Conservation (phyloP, 2,113 vertebrate species). For the Reinhardtius hippoglossoides region DNA sequence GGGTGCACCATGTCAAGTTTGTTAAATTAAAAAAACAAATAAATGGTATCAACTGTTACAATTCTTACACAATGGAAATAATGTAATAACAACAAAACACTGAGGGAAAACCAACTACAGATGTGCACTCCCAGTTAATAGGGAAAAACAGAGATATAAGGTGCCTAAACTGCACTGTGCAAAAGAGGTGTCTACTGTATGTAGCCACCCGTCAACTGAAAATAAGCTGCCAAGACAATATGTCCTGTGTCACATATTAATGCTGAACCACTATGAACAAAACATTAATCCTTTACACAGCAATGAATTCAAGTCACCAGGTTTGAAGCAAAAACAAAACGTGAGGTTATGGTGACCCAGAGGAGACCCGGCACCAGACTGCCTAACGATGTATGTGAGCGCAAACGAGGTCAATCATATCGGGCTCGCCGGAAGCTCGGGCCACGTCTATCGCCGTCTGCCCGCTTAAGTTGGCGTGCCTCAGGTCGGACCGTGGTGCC, state of each 20-base stretch:
- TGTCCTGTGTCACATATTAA: conserved; percentile 68
- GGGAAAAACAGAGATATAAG: conserved; percentile 64
- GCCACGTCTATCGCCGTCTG: conserved; percentile 86
- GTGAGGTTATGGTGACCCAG: conserved; percentile 23
- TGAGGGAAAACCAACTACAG: conserved; percentile 77
- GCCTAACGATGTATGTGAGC: conserved; percentile 69
- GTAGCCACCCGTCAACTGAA: conserved; percentile 73
- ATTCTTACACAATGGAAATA: conserved; percentile 70
- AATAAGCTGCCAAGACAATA: conserved; percentile 78
- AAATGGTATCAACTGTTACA: conserved; percentile 69
- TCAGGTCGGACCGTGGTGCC: conserved; percentile 84
- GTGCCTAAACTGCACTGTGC: conserved; percentile 83
- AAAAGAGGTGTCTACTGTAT: conserved; percentile 80
- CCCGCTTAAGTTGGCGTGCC: conserved; percentile 82
- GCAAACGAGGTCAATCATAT: conserved; percentile 78
- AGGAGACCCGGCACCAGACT: conserved; percentile 13
- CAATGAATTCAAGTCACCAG: conserved; percentile 80
- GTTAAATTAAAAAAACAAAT: conserved; percentile 65
- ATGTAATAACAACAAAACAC: conserved; percentile 71
- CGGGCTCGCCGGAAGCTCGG: conserved; percentile 64
- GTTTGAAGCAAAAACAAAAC: conserved; percentile 47
- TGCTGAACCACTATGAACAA: conserved; percentile 63
- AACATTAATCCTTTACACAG: conserved; percentile 71
- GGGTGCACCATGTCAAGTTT: conserved; percentile 77
- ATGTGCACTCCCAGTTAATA: conserved; percentile 79